Conservation (phyloP, 2,113 vertebrate genomes). For the Malurus elegans region DNA sequence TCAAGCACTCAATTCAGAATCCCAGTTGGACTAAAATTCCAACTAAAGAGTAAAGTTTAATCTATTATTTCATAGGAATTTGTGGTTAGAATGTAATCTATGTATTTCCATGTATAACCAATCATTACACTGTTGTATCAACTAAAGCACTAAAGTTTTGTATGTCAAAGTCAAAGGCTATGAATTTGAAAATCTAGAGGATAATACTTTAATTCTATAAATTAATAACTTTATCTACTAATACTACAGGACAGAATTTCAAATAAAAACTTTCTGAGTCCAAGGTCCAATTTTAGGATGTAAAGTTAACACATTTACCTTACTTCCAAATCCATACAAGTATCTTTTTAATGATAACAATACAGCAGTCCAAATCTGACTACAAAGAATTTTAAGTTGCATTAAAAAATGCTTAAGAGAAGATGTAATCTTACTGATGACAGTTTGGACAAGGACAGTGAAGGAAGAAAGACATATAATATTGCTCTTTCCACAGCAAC, state of each 20-base stretch:
- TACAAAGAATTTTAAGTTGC: neutral
- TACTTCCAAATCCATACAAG: neutral
- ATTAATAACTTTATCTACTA: neutral
- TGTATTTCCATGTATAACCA: neutral
- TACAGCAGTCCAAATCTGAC: neutral
- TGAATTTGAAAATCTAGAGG: neutral
- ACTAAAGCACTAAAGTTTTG: neutral
- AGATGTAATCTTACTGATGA: neutral
- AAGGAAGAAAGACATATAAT: neutral
- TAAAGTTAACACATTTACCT: neutral
- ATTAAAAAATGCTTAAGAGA: neutral
- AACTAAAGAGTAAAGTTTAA: neutral
- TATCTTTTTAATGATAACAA: neutral
- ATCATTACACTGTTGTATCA: neutral
- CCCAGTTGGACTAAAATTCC: neutral
- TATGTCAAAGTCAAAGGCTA: neutral
- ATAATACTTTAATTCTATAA: neutral
- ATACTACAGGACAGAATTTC: neutral
- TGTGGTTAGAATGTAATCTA: neutral
- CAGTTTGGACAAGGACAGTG: neutral
- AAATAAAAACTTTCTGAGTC: neutral
- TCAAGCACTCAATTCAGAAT: neutral
- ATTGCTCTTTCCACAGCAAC: neutral
- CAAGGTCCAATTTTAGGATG: neutral
- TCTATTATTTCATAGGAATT: neutral